phyloP scores from a whole-genome alignment of 2,888 invertebrate genomes.

The Megamerina dolium region DNA sequence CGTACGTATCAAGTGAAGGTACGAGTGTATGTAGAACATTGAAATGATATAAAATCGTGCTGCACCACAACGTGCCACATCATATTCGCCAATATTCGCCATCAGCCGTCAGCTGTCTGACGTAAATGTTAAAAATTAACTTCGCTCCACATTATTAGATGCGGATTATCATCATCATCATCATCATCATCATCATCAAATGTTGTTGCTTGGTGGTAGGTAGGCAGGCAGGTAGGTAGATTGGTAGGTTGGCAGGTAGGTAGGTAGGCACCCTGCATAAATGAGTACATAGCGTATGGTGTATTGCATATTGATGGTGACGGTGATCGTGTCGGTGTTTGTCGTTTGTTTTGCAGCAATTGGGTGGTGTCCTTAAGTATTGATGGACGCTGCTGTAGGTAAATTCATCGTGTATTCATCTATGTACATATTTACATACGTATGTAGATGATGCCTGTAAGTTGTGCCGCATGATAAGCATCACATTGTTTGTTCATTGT shows the following conservation, averaged over 20 bases:
- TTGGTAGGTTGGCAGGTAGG: constrained; percentile 10
- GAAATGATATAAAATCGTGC: no score
- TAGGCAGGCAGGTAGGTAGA: constrained; percentile 1
- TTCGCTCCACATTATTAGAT: constrained; percentile 44
- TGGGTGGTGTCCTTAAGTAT: no score
- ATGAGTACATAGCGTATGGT: not conserved
- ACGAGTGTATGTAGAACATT: no score
- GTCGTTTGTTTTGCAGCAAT: not conserved
- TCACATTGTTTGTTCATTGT: no score
- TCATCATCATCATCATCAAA: constrained; percentile 1
- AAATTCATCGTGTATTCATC: constrained; percentile 11
- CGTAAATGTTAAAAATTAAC: constrained; percentile 23
- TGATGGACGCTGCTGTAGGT: constrained; percentile 29
- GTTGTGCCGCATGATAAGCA: no score
- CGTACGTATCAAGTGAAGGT: no score
- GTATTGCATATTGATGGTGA: not conserved
- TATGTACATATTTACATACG: no score
- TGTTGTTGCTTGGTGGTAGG: constrained; percentile 1
- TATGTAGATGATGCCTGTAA: not conserved
- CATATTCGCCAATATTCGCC: constrained; percentile 9
- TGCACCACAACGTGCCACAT: no score
- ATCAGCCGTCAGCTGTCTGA: no score
- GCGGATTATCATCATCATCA: constrained; percentile 37
- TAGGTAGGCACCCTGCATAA: not conserved
- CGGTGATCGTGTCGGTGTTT: not conserved